phyloP scores from a whole-genome alignment of 2,113 vertebrate species.

The Aplodontia rufa region DNA sequence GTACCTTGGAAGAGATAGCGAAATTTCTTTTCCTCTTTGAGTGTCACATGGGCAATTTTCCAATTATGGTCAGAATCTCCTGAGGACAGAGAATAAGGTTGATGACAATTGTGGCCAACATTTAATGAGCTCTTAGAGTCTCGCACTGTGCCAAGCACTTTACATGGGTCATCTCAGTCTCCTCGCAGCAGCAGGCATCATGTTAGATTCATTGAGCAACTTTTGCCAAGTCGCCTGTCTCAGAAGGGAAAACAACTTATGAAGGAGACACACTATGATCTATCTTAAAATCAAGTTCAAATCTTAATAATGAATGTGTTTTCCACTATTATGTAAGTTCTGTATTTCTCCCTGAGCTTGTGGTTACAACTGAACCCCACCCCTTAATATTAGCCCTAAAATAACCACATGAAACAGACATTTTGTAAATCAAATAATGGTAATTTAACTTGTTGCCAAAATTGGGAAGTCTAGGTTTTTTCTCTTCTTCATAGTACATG shows the following conservation, averaged over 20 bases:
- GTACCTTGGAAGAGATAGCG: conserved; percentile 93
- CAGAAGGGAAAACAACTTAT: neutral
- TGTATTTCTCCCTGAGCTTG: neutral
- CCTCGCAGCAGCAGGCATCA: neutral
- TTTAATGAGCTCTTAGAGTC: neutral
- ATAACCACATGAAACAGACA: neutral
- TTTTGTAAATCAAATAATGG: neutral
- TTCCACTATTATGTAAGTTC: neutral
- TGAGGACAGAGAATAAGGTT: conserved; percentile 73
- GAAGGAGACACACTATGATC: neutral
- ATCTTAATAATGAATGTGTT: neutral
- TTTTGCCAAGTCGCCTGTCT: neutral
- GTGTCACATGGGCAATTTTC: conserved; percentile 91
- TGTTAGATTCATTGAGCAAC: neutral
- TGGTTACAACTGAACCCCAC: fast-evolving
- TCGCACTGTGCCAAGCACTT: neutral
- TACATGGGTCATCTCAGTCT: neutral
- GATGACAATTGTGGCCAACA: neutral
- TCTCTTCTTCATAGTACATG: neutral
- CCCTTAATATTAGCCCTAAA: neutral
- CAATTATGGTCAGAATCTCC: conserved; percentile 86
- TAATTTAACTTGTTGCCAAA: neutral
- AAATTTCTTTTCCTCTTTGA: conserved; percentile 89
- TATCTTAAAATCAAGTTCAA: neutral
- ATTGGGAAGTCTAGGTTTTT: neutral